Base-by-base conservation (phyloP, 2,113 vertebrate species). In the Oostethus manadensis region DNA sequence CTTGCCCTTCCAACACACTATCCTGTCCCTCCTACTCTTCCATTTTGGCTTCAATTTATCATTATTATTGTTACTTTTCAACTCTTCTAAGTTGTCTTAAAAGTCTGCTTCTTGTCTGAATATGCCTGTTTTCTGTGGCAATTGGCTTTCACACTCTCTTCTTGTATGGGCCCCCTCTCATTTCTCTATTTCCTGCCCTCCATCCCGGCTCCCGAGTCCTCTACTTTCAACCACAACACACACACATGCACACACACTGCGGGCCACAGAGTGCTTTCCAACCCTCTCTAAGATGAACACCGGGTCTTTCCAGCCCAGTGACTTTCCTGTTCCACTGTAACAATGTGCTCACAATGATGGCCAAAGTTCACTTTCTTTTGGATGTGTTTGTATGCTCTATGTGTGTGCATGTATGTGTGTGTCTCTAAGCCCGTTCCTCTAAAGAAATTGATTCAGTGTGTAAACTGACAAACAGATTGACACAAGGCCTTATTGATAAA, bases 311-410 rank as follows among this genome's bases (percentile, higher is more conserved):
- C 80, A 43, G 82, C 76, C 80, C 81, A 77, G 77, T 84, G 83
- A 74, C 59, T 83, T 70, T 78, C 69, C 80, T 76, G 66, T 80
- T 82, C 73, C 79, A 85, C 82, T 86, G 80, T 80, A 88, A 87
- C 85, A 86, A 84, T 84, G 80, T 81, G 80, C 84, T 82, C 86
- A 72, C 68, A 83, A 86, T 80, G 78, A 79, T 79, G 84, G 79
- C 79, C 79, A 77, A 77, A 83, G 72, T 81, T 82, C 80, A 82
- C 73, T 15, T 46, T 60, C 44, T 60, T 66, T 1, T 66, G 59
- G 73, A 45, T 71, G 56, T 73, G 58, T 67, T 53, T 77, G 55
- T 56, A 51, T 55, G 50, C 15, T 65, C 15, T 63, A 17, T 64
- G 38, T 50, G n/a, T 47, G n/a, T 18, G 13, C 50, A 8, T 48